Evolutionary conservation across 2,113 vertebrate genomes (phyloP).

Genomic region (Mungos mungo): DNA sequence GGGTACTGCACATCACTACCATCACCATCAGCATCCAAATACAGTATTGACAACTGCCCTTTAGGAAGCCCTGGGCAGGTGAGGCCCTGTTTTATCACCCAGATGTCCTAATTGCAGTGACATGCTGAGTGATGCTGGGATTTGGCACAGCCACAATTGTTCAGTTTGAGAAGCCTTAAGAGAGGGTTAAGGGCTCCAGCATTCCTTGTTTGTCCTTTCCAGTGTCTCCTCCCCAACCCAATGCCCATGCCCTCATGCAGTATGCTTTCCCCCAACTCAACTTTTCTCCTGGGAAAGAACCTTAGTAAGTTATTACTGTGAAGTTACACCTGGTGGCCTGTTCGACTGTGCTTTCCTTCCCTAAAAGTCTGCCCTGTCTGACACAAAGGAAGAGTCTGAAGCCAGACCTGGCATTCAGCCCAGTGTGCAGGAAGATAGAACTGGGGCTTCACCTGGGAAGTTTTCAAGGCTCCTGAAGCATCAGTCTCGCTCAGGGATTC

Average conservation of each 20-base stretch:
- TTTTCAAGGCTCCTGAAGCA: not conserved
- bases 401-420: not conserved
- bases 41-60: not conserved
- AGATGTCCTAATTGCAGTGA: not conserved
- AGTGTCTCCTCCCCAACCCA: no score
- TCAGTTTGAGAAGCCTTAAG: not conserved
- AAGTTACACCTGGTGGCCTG: fast-evolving
- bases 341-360: not conserved
- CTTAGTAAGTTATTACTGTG: not conserved
- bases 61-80: not conserved
- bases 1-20: not conserved
- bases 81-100: fast-evolving
- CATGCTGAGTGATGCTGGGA: not conserved
- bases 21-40: no score
- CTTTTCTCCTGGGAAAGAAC: not conserved
- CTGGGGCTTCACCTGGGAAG: not conserved
- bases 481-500: fast-evolving
- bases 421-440: not conserved
- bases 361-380: not conserved
- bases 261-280: no score
- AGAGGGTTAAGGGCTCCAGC: not conserved
- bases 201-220: not conserved
- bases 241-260: fast-evolving
- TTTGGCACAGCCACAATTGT: not conserved
- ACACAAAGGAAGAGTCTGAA: not conserved